A percentile compares a stretch with the other conserved stretches of the same genome.
These are phyloP conservation scores for Chrysina gloriosa DNA, from an alignment of 2,888 invertebrate species.

Conservation along the genomic window DNA sequence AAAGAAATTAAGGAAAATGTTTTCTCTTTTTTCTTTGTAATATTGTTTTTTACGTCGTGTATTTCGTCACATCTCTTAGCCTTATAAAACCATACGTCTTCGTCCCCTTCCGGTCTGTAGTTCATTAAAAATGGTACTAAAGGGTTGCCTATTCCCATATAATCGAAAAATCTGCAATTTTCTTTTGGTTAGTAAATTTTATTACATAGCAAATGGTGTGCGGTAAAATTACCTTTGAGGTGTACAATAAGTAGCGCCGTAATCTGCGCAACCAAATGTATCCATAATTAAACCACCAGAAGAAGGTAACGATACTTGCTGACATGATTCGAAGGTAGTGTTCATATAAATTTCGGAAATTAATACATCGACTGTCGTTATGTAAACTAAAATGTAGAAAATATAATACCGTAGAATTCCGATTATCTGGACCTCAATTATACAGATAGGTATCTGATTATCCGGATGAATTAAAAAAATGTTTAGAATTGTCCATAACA, in stretches of 20 bases:
- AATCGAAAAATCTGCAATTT: constrained; percentile 72
- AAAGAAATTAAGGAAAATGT: constrained; percentile 45
- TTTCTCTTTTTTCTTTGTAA: not conserved
- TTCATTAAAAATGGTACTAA: constrained; percentile 75
- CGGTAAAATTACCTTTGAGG: constrained; percentile 63
- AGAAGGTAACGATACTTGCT: constrained; percentile 79
- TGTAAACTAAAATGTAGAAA: constrained; percentile 59
- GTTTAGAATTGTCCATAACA: too few relatives aligned
- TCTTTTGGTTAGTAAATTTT: constrained; percentile 48
- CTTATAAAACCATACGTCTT: constrained; percentile 62
- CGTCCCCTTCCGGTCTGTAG: constrained; percentile 66
- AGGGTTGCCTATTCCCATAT: constrained; percentile 69
- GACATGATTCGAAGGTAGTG: constrained; percentile 81
- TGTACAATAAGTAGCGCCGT: constrained; percentile 75
- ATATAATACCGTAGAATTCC: too few relatives aligned
- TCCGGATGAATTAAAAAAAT: too few relatives aligned
- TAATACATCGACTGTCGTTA: constrained; percentile 66
- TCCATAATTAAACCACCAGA: constrained; percentile 81
- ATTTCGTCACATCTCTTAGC: constrained; percentile 72
- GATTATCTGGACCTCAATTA: too few relatives aligned
- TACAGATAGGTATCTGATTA: too few relatives aligned
- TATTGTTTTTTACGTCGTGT: constrained; percentile 63
- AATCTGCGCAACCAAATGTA: constrained; percentile 77
- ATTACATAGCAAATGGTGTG: not conserved
- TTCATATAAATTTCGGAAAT: constrained; percentile 73